Evolutionary conservation across 2,888 invertebrate species (phyloP).

Genomic region (Entomobrya proxima): DNA sequence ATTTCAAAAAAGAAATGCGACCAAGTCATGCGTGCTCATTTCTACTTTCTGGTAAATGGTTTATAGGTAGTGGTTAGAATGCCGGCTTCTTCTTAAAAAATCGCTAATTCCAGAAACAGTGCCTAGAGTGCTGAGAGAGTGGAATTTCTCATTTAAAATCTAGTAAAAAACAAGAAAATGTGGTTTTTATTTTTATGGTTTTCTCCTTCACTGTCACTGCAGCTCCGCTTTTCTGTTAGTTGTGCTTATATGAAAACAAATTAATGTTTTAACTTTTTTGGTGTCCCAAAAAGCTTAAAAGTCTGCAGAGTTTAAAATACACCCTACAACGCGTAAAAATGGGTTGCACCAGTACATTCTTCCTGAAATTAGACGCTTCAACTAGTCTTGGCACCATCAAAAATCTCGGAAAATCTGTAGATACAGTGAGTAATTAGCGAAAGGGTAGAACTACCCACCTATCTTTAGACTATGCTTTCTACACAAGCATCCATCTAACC

Average conservation of each 20-base stretch:
- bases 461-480: background rate
- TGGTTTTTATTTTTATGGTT: background rate
- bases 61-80: background rate
- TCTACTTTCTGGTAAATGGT: background rate
- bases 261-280: too few species aligned
- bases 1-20: conserved; percentile 4
- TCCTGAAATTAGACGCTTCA: too few species aligned
- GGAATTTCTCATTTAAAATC: conserved; percentile 48
- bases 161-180: conserved; percentile 15
- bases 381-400: too few species aligned
- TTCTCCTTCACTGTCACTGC: too few species aligned
- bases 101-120: conserved; percentile 36
- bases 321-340: too few species aligned
- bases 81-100: conserved; percentile 1
- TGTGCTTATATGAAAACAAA: too few species aligned
- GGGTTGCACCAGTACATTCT: too few species aligned
- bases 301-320: too few species aligned
- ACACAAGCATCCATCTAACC: background rate
- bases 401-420: background rate
- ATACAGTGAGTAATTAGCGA: background rate
- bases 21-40: background rate
- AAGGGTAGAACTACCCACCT: background rate
- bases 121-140: background rate
- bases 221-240: too few species aligned
- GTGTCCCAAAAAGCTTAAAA: too few species aligned